Base-by-base conservation (phyloP, 1,140 invertebrate species). In the Cyclina sinensis region DNA sequence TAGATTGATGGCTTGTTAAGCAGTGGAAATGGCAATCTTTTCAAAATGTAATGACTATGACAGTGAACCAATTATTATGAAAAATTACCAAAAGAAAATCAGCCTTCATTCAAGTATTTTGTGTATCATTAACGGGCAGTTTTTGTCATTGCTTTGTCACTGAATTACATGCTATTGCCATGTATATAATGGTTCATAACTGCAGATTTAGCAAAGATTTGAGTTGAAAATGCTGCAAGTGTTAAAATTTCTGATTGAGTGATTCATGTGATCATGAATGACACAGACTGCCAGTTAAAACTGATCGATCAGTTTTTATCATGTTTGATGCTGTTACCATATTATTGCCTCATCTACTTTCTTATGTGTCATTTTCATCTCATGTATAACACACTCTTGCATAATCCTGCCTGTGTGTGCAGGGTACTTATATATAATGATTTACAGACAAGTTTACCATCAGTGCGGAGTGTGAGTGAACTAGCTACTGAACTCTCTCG, bases 401-500 rank as follows among this genome's bases (percentile, higher is more conserved):
- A 62, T 24, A 62, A n/a, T 70, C 65, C 32, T 65, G 59, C 59
- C 27, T 65, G 4, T n/a, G 46, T 9, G 65, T 35, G 65, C 65
- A 70, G 65, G 57, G 32, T 59, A 39, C 27, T 62, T 4, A 89
- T n/a, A 46, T 2, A n/a, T 18, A 84, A n/a, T 82, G 70, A 79
- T 78, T 90, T 92, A 24, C 91, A 95, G 94, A 85, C 90, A 30
- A 91, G 86, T 57, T 81, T 94, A 37, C 91, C 92, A 37, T 59
- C 90, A 37, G 93, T 91, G n/a, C 92, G 94, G 46, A 94, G 93
- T 82, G 93, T 95, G 79, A 95, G 94, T 80, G 95, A 95, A 79
- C 94, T 96, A 76, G 95, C 95, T 7, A 92, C 93, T 37, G 95
- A 95, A 37, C 86, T 95, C 54, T 94, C 94, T 43, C 90, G 92